Base-by-base conservation (phyloP, 2,797 vertebrate species). In the Sebastes iracundus region DNA sequence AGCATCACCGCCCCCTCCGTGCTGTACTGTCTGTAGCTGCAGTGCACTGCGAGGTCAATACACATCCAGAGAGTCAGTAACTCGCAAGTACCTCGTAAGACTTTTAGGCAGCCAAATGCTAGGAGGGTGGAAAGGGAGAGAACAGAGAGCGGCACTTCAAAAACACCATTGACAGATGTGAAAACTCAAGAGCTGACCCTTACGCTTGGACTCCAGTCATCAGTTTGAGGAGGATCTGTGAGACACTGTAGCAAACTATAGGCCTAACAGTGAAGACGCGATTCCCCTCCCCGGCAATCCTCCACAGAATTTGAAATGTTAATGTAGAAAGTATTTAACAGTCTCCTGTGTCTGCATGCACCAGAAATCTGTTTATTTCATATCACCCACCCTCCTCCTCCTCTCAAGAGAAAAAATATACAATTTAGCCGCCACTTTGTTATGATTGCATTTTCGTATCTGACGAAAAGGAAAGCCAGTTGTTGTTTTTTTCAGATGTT, bases 391-490 rank as follows among this genome's bases (percentile, higher is more conserved):
- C 72, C 27, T 55, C 42, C 18, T 73, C 64, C 58, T 72, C 73
- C 62, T 65, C 75, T 73, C 69, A 65, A 64, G 67, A 87, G 55
- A 59, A 22, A 58, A 77, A 59, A 84, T 79, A 79, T 61, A 81
- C 70, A 70, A 77, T 84, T 87, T 87, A 90, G 78, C 85, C 28
- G 46, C 73, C 77, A 90, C 77, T 93, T 92, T 89, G 82, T 92
- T 90, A 72, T 86, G 81, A 92, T 91, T 90, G 76, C 84, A 88
- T 92, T 93, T 93, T 84, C 65, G 81, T 87, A 88, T 91, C 82
- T 91, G 85, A 92, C 83, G 86, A 61, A 90, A 89, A 79, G 79
- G 49, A 80, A 85, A 91, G 46, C 35, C 76, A 73, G 64, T 73
- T 72, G 71, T 23, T 52, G 28, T 75, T 58, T 38, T 1, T 75